These are phyloP conservation scores for Arctopsyche grandis DNA, from an alignment of 1,140 invertebrate genomes.

Conservation along the genomic window DNA sequence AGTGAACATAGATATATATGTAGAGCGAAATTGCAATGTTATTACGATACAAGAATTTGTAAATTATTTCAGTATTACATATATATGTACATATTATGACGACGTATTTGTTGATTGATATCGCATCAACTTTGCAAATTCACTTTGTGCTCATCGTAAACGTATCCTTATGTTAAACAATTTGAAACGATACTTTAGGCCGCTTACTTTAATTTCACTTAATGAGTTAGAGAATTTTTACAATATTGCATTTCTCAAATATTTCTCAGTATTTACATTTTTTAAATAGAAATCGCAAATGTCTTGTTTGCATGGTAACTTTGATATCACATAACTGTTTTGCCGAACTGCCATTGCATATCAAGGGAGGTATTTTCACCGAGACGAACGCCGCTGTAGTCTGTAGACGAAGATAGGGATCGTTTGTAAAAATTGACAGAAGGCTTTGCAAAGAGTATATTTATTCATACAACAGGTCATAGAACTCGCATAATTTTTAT, in stretches of 20 bases:
- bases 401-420: constrained; percentile 50
- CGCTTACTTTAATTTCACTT: no score
- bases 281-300: constrained; percentile 53
- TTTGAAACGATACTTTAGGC: no score
- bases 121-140: no score
- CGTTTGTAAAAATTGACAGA: constrained; percentile 51
- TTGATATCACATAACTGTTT: constrained; percentile 64
- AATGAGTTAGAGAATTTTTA: no score
- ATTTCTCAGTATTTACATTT: constrained; percentile 41
- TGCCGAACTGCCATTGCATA: constrained; percentile 59
- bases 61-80: no score
- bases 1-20: neutral
- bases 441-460: constrained; percentile 38
- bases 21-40: neutral
- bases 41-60: no score
- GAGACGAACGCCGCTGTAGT: constrained; percentile 42
- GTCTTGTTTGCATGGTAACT: constrained; percentile 55
- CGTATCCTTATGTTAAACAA: no score
- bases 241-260: constrained; percentile 40
- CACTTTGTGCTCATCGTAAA: no score
- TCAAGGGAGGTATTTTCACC: constrained; percentile 35
- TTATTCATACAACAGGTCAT: constrained; percentile 38
- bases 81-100: no score
- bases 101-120: no score
- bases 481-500: constrained; percentile 8